These are phyloP conservation scores for Epistrophe grossulariae DNA, from an alignment of 2,888 invertebrate genomes.

Conservation along the genomic window DNA sequence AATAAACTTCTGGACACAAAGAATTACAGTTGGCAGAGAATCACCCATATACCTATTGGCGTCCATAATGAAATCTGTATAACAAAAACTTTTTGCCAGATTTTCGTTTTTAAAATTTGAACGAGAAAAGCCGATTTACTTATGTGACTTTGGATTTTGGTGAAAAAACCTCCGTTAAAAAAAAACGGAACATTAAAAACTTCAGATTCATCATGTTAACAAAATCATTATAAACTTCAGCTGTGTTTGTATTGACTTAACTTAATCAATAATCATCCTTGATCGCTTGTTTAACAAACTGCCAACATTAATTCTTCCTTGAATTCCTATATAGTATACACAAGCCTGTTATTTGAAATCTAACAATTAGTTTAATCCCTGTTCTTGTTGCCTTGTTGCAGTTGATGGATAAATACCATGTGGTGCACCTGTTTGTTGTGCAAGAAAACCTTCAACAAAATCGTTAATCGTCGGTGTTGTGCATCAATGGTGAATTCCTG, in stretches of 20 bases:
- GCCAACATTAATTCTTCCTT: conserved; percentile 3
- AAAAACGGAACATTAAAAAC: not conserved
- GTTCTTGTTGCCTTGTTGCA: conserved; percentile 12
- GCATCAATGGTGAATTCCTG: conserved; percentile 44
- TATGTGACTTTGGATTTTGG: too few relatives aligned
- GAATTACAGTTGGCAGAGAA: too few relatives aligned
- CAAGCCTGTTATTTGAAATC: conserved; percentile 27
- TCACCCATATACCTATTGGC: too few relatives aligned
- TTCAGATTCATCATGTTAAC: not conserved
- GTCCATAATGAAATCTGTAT: too few relatives aligned
- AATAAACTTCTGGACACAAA: too few relatives aligned
- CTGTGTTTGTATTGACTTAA: not conserved
- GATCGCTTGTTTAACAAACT: conserved; percentile 21
- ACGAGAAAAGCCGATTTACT: too few relatives aligned
- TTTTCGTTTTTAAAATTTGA: too few relatives aligned
- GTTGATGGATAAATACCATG: conserved; percentile 33
- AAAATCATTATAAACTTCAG: not conserved
- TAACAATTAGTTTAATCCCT: conserved; percentile 59
- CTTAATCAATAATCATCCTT: conserved; percentile 4
- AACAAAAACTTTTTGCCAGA: too few relatives aligned
- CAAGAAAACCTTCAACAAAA: conserved; percentile 33
- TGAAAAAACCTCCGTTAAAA: not conserved
- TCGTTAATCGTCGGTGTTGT: conserved; percentile 41
- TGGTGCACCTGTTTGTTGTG: conserved; percentile 58
- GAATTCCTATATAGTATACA: conserved; percentile 2